These are phyloP conservation scores for Helicoverpa assulta DNA, from an alignment of 2,888 invertebrate species.

Conservation along the genomic window DNA sequence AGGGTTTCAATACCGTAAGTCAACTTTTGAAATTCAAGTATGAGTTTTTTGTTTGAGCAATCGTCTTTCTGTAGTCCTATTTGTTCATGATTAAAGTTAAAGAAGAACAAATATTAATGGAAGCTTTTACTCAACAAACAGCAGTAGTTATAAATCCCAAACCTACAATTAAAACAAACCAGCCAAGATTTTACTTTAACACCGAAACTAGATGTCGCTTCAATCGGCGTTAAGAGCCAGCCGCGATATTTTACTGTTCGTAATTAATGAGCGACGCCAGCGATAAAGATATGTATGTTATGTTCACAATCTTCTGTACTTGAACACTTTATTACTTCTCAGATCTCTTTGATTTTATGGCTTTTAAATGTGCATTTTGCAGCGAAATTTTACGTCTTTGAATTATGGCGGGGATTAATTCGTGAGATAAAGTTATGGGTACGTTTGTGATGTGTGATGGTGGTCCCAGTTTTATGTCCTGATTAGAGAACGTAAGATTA, in stretches of 20 bases:
- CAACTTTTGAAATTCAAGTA: no score
- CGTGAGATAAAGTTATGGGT: slow-evolving; percentile 36
- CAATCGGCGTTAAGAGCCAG: slow-evolving; percentile 39
- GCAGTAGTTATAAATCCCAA: background rate
- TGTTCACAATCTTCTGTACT: slow-evolving; percentile 53
- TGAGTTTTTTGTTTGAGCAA: no score
- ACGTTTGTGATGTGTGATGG: slow-evolving; percentile 30
- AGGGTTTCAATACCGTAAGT: no score
- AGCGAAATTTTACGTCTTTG: slow-evolving; percentile 53
- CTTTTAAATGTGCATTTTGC: slow-evolving; percentile 59
- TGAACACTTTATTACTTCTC: slow-evolving; percentile 58
- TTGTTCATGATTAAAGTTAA: background rate
- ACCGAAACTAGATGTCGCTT: slow-evolving; percentile 46
- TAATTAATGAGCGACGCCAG: slow-evolving; percentile 55
- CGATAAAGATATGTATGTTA: slow-evolving; percentile 64
- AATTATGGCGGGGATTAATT: slow-evolving; percentile 46
- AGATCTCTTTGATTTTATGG: slow-evolving; percentile 59
- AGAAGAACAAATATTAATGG: background rate
- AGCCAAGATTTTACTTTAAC: slow-evolving; percentile 23
- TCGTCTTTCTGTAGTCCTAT: no score
- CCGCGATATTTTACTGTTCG: slow-evolving; percentile 50
- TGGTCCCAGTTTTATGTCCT: slow-evolving; percentile 26
- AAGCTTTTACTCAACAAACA: background rate
- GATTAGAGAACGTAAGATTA: slow-evolving; percentile 17
- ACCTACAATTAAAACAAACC: slow-evolving; percentile 6